Evolutionary conservation across 2,113 vertebrate genomes (phyloP).

Genomic region (Ameiurus melas): DNA sequence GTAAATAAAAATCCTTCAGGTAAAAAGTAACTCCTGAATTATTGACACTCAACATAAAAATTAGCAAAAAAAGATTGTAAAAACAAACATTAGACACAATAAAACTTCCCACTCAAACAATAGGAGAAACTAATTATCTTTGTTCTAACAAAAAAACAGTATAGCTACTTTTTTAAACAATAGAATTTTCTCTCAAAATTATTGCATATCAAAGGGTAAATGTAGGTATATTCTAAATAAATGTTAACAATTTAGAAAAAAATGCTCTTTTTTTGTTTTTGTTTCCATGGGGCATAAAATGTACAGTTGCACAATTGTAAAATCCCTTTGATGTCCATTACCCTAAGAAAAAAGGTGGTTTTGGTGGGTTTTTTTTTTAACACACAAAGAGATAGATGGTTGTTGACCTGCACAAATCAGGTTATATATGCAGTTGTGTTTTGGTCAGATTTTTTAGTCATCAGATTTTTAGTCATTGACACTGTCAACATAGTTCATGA

Average conservation of each 20-base stretch:
- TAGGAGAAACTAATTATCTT: too few relatives aligned
- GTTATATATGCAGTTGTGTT: not conserved
- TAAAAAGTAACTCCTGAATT: not conserved
- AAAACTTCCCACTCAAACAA: not conserved
- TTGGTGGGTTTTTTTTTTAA: too few relatives aligned
- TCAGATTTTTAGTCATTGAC: not conserved
- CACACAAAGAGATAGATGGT: not conserved
- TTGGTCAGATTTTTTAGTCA: not conserved
- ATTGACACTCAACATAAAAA: not conserved
- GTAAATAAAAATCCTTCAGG: not conserved
- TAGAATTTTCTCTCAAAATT: not conserved
- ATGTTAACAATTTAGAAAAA: not conserved
- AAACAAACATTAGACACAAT: not conserved
- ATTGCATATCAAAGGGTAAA: too few relatives aligned
- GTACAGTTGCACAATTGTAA: not conserved
- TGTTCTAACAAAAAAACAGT: not conserved
- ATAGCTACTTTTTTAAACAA: too few relatives aligned
- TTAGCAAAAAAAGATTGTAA: not conserved
- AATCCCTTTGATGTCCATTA: not conserved
- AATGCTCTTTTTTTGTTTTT: not conserved
- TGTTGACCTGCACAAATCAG: not conserved
- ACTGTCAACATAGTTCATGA: not conserved
- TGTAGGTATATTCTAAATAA: not conserved
- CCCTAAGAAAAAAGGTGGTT: not conserved
- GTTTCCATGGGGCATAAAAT: not conserved